Evolutionary conservation across 2,888 invertebrate genomes (phyloP).

Genomic region (Orgyia antiqua): DNA sequence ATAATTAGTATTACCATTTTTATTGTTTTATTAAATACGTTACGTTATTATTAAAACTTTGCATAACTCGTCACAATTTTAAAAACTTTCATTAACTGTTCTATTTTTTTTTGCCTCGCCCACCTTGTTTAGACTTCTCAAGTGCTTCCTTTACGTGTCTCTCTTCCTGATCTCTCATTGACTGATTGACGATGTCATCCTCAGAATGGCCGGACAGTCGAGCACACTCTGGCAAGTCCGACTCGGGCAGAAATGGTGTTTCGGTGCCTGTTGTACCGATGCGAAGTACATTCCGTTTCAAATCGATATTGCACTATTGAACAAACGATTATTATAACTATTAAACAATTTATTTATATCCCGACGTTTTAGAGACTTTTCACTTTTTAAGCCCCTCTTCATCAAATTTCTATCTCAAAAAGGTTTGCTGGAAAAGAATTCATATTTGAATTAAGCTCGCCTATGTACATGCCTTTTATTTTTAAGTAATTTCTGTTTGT

Average conservation of each 20-base stretch:
- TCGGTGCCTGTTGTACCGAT: slow-evolving; percentile 97
- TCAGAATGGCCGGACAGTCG: slow-evolving; percentile 84
- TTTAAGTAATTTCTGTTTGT: too few species aligned
- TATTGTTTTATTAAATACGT: slow-evolving; percentile 35
- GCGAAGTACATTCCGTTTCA: slow-evolving; percentile 89
- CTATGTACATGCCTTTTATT: too few species aligned
- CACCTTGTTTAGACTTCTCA: slow-evolving; percentile 82
- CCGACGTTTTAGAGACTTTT: too few species aligned
- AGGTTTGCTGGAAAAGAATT: too few species aligned
- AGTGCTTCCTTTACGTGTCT: slow-evolving; percentile 84
- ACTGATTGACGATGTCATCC: slow-evolving; percentile 76
- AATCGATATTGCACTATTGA: slow-evolving; percentile 90
- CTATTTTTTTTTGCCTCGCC: slow-evolving; percentile 59
- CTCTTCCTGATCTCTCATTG: slow-evolving; percentile 80
- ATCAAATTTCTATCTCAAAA: too few species aligned
- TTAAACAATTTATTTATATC: background rate
- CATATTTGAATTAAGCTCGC: too few species aligned
- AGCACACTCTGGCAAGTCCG: slow-evolving; percentile 83
- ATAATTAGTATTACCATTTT: slow-evolving; percentile 42
- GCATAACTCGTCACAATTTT: slow-evolving; percentile 20
- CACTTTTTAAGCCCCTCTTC: background rate
- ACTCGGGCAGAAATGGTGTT: slow-evolving; percentile 91
- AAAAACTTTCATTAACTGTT: slow-evolving; percentile 7
- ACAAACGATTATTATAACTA: slow-evolving; percentile 7
- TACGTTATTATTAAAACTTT: slow-evolving; percentile 30